Conservation (phyloP, 30 jellyfish, hydroid and myxozoan genomes). For the Hydra vulgaris region DNA sequence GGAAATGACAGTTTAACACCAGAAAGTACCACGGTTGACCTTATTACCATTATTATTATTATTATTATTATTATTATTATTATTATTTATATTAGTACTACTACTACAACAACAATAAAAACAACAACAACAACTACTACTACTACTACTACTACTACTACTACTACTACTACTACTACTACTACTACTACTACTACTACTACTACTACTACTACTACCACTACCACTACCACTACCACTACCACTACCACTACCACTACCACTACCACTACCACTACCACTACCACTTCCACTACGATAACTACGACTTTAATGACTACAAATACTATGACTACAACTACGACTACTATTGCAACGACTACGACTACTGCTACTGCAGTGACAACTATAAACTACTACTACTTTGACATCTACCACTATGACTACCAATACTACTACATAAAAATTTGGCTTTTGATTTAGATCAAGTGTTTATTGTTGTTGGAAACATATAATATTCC, state of each 20-base stretch:
- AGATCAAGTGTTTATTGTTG: conserved; percentile 50
- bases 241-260: neutral
- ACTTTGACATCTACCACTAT: no score
- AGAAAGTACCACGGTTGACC: no score
- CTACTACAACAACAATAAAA: no score
- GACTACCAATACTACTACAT: no score
- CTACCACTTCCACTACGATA: neutral
- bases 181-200: neutral
- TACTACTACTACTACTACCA: neutral
- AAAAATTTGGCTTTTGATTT: neutral
- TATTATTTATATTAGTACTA: no score
- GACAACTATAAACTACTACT: no score
- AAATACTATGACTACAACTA: neutral
- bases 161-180: neutral
- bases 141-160: no score
- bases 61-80: no score
- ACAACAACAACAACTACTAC: no score
- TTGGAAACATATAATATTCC: conserved; percentile 30
- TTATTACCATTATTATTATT: no score
- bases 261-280: neutral
- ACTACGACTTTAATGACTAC: neutral
- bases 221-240: neutral
- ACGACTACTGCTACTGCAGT: neutral
- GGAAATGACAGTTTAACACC: no score
- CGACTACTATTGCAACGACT: neutral